Evolutionary conservation across 2,797 vertebrate genomes (phyloP).

Genomic region (Danio albolineatus): DNA sequence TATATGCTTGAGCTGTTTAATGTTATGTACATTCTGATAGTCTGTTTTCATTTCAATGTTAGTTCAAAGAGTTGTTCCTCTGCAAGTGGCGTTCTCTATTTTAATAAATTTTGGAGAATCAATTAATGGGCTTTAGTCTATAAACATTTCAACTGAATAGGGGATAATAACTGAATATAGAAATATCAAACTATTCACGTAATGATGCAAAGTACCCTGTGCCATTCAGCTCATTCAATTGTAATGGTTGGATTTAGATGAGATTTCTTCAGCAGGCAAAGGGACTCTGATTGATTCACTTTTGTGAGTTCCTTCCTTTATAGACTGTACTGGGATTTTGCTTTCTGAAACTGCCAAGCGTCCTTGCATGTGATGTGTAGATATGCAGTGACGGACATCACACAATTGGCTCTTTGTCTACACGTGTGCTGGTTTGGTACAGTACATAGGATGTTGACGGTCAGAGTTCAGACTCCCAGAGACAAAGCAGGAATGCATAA

Average conservation of each 20-base stretch:
- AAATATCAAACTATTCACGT: background rate
- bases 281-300: background rate
- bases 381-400: constrained; percentile 21
- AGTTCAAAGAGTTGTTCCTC: too few species aligned
- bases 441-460: constrained; percentile 24
- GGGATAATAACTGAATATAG: background rate
- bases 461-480: constrained; percentile 24
- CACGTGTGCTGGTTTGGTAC: background rate
- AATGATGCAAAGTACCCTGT: background rate
- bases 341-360: background rate
- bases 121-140: too few species aligned
- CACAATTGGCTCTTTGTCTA: constrained; percentile 47
- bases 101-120: too few species aligned
- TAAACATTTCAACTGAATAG: background rate
- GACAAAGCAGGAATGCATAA: background rate
- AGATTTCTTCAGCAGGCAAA: background rate
- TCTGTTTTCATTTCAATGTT: too few species aligned
- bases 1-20: background rate
- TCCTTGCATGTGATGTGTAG: background rate
- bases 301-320: background rate
- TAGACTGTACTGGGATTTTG: background rate
- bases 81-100: too few species aligned
- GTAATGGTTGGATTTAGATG: background rate
- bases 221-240: background rate
- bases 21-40: background rate